Base-by-base conservation (phyloP, 2,113 vertebrate species). In the Symphodus melops region DNA sequence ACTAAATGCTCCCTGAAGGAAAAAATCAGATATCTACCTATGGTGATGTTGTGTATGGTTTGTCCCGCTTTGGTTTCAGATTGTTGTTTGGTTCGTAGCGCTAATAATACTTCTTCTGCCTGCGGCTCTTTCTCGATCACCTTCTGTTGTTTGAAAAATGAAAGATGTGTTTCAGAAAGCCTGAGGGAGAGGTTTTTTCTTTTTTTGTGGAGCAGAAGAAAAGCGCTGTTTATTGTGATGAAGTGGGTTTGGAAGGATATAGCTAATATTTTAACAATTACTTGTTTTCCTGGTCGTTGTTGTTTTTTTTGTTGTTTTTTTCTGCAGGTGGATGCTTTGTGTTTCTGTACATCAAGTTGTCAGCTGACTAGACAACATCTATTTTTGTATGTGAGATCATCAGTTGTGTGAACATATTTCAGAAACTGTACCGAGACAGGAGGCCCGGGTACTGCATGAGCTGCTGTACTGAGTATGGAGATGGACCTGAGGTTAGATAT, bases 341-440 rank as follows among this genome's bases (percentile, higher is more conserved):
- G 88, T 92, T 91, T 75, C 77, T 86, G 86, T 88, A 92, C 86
- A 93, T 93, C 88, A 82, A 83, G 88, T 92, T 91, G 87, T 92
- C 92, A 91, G 84, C 86, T 87, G 86, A 91, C 86, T 88, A 89
- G 91, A 91, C 88, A 86, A 92, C 90, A 90, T 92, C 92, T 93
- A 92, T 93, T 93, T 93, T 93, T 93, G 90, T 93, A 93, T 92
- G 91, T 91, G 85, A 91, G 87, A 80, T 91, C 90, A 92, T 92
- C 86, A 85, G 89, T 92, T 72, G 82, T 89, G 89, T 88, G 85
- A 86, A 88, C 85, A 81, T 88, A 72, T 86, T 90, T 86, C 89
- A 83, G 83, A 89, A 86, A 67, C 42, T 25, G 70, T 82, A 79
- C 76, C 14, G 20, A 69, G 74, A 82, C 61, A 68, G 71, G 74